Conservation (phyloP, 2,113 vertebrate genomes). For the Phodopus roborovskii region DNA sequence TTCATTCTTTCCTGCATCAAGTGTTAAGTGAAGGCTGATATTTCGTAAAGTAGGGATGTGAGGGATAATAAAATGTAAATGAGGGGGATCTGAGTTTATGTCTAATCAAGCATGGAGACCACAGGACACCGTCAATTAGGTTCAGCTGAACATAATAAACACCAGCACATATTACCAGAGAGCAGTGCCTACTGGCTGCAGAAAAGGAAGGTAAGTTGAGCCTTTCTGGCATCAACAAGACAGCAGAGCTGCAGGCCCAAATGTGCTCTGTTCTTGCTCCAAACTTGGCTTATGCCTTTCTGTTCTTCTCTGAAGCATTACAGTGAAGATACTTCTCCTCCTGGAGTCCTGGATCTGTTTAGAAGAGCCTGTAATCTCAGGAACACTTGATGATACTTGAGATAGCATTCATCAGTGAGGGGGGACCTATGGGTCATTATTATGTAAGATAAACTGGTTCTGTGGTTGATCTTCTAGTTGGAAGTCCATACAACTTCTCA, state of each 20-base stretch:
- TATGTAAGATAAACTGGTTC: not conserved
- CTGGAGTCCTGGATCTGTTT: not conserved
- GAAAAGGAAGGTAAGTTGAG: not conserved
- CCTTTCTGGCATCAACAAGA: not conserved
- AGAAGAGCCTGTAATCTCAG: not conserved
- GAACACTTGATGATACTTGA: not conserved
- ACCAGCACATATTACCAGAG: not conserved
- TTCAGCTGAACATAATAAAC: not conserved
- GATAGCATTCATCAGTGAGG: not conserved
- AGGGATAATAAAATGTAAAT: slow-evolving; percentile 28
- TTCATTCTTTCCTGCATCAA: not conserved
- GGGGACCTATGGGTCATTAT: not conserved
- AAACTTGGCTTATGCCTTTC: not conserved
- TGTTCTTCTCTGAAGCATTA: not conserved
- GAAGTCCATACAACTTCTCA: not conserved
- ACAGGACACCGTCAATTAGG: not conserved
- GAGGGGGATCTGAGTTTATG: not conserved
- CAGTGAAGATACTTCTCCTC: not conserved
- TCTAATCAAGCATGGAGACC: not conserved
- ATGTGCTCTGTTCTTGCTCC: not conserved
- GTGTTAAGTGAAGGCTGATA: not conserved
- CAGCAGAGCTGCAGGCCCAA: too few species aligned
- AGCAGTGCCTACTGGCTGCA: not conserved
- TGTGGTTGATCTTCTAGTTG: not conserved
- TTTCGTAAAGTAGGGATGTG: not conserved